A percentile compares a stretch with the other conserved stretches of the same genome.
Evolutionary conservation across 2,113 vertebrate genomes (phyloP).

Genomic region (Cariama cristata): DNA sequence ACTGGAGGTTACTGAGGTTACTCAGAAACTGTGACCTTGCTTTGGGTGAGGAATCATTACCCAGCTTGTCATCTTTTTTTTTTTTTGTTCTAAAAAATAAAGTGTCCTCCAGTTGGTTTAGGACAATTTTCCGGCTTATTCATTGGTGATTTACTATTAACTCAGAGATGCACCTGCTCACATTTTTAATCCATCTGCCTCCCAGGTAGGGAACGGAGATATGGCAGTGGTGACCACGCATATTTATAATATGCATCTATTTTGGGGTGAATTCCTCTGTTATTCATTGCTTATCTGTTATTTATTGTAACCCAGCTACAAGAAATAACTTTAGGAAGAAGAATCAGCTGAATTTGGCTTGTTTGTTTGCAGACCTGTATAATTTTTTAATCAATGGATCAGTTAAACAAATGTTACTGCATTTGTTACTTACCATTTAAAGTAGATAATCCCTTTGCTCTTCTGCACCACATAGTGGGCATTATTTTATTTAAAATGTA

Average conservation of each 20-base stretch:
- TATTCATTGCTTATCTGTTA: too few species aligned
- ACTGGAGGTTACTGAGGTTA: neutral
- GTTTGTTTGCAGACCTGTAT: neutral
- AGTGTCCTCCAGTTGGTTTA: neutral
- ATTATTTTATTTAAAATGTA: neutral
- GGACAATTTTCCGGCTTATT: neutral
- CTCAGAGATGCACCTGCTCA: neutral
- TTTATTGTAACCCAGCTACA: neutral
- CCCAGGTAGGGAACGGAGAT: neutral
- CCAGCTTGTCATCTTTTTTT: neutral
- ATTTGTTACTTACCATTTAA: neutral
- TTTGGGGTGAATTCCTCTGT: neutral
- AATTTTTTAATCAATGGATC: neutral
- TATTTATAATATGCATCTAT: rapidly evolving
- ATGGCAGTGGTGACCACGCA: rapidly evolving
- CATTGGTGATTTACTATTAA: neutral
- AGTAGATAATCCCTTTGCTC: neutral
- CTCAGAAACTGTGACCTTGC: neutral
- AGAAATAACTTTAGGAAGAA: neutral
- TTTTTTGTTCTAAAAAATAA: neutral
- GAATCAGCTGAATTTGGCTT: rapidly evolving
- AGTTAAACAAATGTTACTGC: neutral
- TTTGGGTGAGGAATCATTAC: neutral
- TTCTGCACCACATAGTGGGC: neutral
- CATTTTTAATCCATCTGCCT: neutral